phyloP scores from a whole-genome alignment of 2,113 vertebrate species.

The Peromyscus maniculatus region DNA sequence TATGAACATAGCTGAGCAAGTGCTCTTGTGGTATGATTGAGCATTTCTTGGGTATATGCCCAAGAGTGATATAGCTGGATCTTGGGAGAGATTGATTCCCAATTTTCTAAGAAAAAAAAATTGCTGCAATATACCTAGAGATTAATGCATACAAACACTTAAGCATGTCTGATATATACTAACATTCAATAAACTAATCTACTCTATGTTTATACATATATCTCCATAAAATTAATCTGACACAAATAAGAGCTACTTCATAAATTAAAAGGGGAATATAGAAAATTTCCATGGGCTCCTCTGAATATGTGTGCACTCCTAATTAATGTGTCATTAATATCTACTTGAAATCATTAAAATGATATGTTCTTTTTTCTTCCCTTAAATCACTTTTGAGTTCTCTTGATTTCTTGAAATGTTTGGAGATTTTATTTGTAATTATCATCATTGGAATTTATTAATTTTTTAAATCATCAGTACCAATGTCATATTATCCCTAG shows the following conservation, averaged over 20 bases:
- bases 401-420: not conserved
- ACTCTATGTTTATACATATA: not conserved
- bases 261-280: not conserved
- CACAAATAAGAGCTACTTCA: not conserved
- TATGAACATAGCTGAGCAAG: too few relatives aligned
- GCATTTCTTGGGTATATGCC: too few relatives aligned
- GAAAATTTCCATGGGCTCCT: not conserved
- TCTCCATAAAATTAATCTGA: not conserved
- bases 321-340: not conserved
- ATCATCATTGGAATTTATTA: not conserved
- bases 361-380: not conserved
- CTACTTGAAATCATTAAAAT: not conserved
- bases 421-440: not conserved
- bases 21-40: too few relatives aligned
- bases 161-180: not conserved
- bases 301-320: not conserved
- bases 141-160: not conserved
- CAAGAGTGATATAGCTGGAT: too few relatives aligned
- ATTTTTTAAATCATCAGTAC: not conserved
- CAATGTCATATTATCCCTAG: not conserved
- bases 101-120: too few relatives aligned
- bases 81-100: too few relatives aligned
- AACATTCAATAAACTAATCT: not conserved
- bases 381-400: not conserved
- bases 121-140: slow-evolving; percentile 1